phyloP scores from a whole-genome alignment of 2,113 vertebrate genomes.

The Alligator mississippiensis region DNA sequence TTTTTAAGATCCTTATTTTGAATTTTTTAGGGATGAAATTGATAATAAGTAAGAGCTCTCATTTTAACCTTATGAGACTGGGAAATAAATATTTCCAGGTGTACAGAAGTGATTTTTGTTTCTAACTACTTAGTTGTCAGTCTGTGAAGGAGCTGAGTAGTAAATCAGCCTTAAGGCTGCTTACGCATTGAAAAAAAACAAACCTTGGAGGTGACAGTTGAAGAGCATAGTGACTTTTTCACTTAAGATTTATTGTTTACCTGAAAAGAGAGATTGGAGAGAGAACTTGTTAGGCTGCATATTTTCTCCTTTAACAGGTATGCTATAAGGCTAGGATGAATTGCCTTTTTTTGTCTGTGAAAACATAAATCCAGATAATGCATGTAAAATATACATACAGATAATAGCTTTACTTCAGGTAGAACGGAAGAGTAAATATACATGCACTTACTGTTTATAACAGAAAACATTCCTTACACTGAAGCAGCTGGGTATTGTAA shows the following conservation, averaged over 20 bases:
- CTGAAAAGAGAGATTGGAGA: constrained; percentile 62
- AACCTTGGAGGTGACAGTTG: constrained; percentile 74
- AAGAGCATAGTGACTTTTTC: constrained; percentile 78
- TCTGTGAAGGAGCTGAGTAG: constrained; percentile 49
- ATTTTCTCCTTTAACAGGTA: constrained; percentile 70
- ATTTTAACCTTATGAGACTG: constrained; percentile 34
- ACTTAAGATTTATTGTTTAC: constrained; percentile 77
- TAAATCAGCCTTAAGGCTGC: constrained; percentile 80
- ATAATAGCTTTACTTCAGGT: constrained; percentile 35
- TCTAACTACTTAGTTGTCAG: constrained; percentile 72
- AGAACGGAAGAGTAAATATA: constrained; percentile 1
- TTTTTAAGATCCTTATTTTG: neutral
- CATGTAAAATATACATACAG: constrained; percentile 3
- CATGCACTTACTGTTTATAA: neutral
- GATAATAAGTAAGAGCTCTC: neutral
- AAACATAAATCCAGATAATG: constrained; percentile 21
- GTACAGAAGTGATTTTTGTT: constrained; percentile 69
- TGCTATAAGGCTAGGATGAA: constrained; percentile 28
- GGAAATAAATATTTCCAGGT: constrained; percentile 77
- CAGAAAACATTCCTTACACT: neutral
- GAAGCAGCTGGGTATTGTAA: neutral
- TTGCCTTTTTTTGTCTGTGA: constrained; percentile 58
- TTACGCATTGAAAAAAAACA: constrained; percentile 59
- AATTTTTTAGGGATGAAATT: neutral
- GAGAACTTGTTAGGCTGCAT: constrained; percentile 73